Conservation (phyloP, 2,113 vertebrate genomes). For the Coturnix japonica region DNA sequence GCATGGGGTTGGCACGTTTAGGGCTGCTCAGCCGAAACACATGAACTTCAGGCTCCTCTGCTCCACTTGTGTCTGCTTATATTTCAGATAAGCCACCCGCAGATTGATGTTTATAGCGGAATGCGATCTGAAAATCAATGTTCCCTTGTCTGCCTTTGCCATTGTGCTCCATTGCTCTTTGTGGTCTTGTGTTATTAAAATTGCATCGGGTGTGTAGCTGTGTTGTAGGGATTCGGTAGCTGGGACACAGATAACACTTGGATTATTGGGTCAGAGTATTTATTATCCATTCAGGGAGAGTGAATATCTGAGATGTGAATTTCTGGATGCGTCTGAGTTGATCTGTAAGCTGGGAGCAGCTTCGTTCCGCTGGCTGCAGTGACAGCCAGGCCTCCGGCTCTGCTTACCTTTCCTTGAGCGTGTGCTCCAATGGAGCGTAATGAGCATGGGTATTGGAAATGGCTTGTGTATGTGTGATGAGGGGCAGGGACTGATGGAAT, state of each 20-base stretch:
- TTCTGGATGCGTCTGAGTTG: slow-evolving; percentile 64
- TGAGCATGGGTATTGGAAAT: slow-evolving; percentile 61
- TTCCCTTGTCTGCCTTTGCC: slow-evolving; percentile 48
- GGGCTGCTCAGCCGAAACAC: background rate
- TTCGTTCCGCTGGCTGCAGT: slow-evolving; percentile 16
- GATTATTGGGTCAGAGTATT: slow-evolving; percentile 66
- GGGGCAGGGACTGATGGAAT: slow-evolving; percentile 20
- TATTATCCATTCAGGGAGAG: slow-evolving; percentile 68
- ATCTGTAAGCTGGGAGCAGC: slow-evolving; percentile 55
- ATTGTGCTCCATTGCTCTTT: slow-evolving; percentile 65
- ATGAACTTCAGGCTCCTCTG: slow-evolving; percentile 28
- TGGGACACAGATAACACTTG: slow-evolving; percentile 66
- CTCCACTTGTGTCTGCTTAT: slow-evolving; percentile 27
- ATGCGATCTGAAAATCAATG: slow-evolving; percentile 67
- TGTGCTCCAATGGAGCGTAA: slow-evolving; percentile 52
- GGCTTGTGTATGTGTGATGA: background rate
- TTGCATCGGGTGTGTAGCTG: slow-evolving; percentile 62
- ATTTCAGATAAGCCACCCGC: slow-evolving; percentile 57
- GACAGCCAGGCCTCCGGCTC: slow-evolving; percentile 40
- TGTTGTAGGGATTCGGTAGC: slow-evolving; percentile 60
- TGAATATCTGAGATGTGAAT: slow-evolving; percentile 71
- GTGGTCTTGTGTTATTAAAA: slow-evolving; percentile 73
- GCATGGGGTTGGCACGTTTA: background rate
- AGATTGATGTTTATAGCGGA: slow-evolving; percentile 53
- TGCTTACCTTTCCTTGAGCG: slow-evolving; percentile 4